These are phyloP conservation scores for Heliornis fulica DNA, from an alignment of 2,113 vertebrate species.

Conservation along the genomic window DNA sequence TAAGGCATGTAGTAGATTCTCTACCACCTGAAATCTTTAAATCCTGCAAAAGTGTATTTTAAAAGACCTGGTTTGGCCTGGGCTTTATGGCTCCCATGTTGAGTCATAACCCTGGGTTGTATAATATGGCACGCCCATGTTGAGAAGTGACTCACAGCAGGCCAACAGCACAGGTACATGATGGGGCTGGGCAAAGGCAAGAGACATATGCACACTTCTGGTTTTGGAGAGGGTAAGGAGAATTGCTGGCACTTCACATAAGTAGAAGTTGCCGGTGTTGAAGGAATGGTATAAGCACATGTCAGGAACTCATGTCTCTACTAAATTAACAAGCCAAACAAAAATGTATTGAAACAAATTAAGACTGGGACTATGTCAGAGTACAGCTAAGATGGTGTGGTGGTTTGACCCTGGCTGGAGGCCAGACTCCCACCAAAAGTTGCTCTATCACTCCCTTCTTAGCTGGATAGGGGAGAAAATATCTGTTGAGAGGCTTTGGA, in stretches of 20 bases:
- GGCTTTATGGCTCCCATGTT: background rate
- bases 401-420: no score
- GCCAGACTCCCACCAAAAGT: no score
- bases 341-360: background rate
- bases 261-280: background rate
- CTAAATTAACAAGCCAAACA: background rate
- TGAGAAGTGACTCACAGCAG: background rate
- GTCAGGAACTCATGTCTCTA: background rate
- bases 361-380: background rate
- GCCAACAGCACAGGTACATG: background rate
- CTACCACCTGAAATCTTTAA: background rate
- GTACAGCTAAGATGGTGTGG: background rate
- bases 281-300: background rate
- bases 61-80: background rate
- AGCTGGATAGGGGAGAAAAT: no score
- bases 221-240: background rate
- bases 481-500: no score
- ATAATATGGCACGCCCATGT: background rate
- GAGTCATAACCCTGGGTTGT: background rate
- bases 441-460: no score
- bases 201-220: background rate
- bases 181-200: background rate
- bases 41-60: background rate
- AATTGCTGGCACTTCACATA: background rate
- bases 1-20: background rate